Conservation (phyloP, 2,797 vertebrate genomes). For the Okamejei kenojei region DNA sequence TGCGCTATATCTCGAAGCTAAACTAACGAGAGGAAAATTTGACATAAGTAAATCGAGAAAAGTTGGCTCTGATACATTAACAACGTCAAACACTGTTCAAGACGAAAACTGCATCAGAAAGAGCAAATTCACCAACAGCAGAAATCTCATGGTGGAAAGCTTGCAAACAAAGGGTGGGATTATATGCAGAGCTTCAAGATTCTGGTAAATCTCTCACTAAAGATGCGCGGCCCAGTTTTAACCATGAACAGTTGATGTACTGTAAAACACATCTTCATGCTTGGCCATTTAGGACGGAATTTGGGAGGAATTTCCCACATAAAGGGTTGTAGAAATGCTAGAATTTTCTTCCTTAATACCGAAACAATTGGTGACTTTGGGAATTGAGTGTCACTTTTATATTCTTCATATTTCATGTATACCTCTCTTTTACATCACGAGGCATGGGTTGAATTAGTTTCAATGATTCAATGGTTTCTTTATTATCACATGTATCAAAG, state of each 20-base stretch:
- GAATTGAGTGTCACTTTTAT: background rate
- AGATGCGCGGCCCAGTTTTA: background rate
- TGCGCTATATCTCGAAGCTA: no score
- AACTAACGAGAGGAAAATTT: no score
- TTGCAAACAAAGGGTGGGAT: background rate
- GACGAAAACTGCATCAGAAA: background rate
- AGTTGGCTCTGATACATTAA: background rate
- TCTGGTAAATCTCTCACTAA: background rate
- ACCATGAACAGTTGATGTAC: background rate
- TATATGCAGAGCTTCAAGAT: background rate
- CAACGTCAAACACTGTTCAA: background rate
- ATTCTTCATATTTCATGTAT: background rate
- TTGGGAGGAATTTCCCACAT: background rate
- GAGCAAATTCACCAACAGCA: background rate
- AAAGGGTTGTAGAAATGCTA: background rate
- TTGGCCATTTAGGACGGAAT: background rate
- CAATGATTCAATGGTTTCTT: no score
- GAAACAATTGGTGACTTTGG: background rate
- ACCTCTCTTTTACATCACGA: background rate
- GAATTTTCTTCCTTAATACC: background rate
- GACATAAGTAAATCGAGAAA: background rate
- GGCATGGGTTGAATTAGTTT: background rate
- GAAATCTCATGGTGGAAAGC: background rate
- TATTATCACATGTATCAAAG: no score
- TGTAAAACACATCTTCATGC: background rate